These are phyloP conservation scores for Lamellibrachia luymesi DNA, from an alignment of 1,140 invertebrate genomes.

Conservation along the genomic window DNA sequence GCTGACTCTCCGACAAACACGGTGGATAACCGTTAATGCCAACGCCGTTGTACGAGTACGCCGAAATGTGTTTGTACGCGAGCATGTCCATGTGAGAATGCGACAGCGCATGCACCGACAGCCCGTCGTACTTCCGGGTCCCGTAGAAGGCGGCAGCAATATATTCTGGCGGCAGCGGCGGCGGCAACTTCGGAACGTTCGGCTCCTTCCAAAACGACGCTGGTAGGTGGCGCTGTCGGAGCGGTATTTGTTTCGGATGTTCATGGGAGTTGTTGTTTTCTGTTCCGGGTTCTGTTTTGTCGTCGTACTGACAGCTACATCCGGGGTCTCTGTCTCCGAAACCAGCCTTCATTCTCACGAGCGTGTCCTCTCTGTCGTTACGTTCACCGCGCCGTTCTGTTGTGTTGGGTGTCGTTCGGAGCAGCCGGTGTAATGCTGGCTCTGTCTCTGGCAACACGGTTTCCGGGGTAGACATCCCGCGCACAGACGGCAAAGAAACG, in stretches of 20 bases:
- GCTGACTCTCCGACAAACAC: not conserved
- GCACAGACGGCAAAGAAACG: not conserved
- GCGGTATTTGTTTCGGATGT: not conserved
- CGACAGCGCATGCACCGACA: not conserved
- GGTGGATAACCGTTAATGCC: not conserved
- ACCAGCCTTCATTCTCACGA: not conserved
- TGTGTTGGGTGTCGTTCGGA: not conserved
- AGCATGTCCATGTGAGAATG: not conserved
- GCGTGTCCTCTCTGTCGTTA: not conserved
- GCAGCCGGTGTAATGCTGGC: not conserved
- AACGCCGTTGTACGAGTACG: not conserved
- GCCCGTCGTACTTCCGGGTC: not conserved
- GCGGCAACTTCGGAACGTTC: not conserved
- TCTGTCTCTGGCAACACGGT: not conserved
- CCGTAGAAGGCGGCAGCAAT: not conserved
- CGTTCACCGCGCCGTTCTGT: not conserved
- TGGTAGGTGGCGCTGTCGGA: conserved; percentile 6
- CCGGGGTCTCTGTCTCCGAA: not conserved
- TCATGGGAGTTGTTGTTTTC: not conserved
- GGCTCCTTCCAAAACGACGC: conserved; percentile 13
- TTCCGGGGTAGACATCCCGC: not conserved
- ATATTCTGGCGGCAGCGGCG: not conserved
- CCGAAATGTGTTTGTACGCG: not conserved
- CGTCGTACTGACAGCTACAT: not conserved
- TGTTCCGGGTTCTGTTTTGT: not conserved